These are phyloP conservation scores for Stomatorhinus walkeri DNA, from an alignment of 2,797 vertebrate genomes.

Conservation along the genomic window DNA sequence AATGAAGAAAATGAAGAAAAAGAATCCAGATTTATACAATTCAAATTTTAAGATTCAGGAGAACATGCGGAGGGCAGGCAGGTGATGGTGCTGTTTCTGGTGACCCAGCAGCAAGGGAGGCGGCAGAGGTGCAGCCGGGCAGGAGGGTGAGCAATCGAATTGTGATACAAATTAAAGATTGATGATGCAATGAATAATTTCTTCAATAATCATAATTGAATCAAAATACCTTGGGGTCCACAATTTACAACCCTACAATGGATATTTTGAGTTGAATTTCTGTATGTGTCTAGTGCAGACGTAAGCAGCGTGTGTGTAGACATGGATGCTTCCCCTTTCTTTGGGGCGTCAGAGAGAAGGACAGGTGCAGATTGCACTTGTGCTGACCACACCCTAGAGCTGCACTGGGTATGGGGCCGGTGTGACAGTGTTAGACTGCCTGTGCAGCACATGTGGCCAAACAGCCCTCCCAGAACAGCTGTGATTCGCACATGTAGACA, in stretches of 20 bases:
- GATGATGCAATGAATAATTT: not conserved
- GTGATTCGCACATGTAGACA: slow-evolving; percentile 38
- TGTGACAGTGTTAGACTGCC: slow-evolving; percentile 46
- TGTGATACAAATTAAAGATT: not conserved
- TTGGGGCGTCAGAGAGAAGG: slow-evolving; percentile 35
- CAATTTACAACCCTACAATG: not conserved
- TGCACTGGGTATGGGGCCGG: slow-evolving; percentile 39
- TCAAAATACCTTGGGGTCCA: not conserved
- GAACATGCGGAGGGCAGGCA: not conserved
- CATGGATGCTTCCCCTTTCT: not conserved
- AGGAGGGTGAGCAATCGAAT: not conserved
- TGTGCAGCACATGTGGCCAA: slow-evolving; percentile 29
- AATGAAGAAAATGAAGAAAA: not conserved
- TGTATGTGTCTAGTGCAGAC: not conserved
- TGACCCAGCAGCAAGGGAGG: not conserved
- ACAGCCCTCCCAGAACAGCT: slow-evolving; percentile 44
- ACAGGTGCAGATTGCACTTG: slow-evolving; percentile 41
- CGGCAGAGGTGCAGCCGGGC: not conserved
- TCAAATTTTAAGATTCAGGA: not conserved
- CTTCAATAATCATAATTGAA: not conserved
- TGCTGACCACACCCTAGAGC: slow-evolving; percentile 37
- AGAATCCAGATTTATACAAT: not conserved
- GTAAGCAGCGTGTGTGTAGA: not conserved
- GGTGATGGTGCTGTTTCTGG: not conserved
- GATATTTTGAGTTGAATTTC: not conserved